A percentile compares a stretch with the other conserved stretches of the same genome.
These are phyloP conservation scores for Sebastes iracundus DNA, from an alignment of 2,797 vertebrate species.

Conservation along the genomic window DNA sequence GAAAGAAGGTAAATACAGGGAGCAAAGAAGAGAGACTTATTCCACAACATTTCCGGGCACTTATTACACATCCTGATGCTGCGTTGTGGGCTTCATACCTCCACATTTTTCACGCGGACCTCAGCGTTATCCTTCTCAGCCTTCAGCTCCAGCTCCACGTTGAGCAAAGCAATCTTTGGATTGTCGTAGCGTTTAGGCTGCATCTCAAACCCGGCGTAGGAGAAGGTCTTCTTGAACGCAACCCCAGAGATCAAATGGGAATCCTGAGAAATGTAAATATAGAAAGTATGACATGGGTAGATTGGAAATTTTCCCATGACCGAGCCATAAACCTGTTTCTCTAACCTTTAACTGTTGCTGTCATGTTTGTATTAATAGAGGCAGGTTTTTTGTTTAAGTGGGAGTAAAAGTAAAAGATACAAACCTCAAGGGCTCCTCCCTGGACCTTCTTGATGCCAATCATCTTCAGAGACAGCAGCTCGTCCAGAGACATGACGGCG, in stretches of 20 bases:
- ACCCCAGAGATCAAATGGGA: slow-evolving; percentile 94
- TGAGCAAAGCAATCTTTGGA: slow-evolving; percentile 92
- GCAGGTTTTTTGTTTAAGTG: background rate
- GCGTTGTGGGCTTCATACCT: slow-evolving; percentile 75
- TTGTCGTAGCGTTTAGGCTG: slow-evolving; percentile 93
- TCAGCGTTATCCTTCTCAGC: slow-evolving; percentile 98
- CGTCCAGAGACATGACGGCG: slow-evolving; percentile 93
- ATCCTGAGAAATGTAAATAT: slow-evolving; percentile 78
- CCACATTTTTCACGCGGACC: slow-evolving; percentile 90
- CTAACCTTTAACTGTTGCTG: background rate
- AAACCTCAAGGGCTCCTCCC: slow-evolving; percentile 93
- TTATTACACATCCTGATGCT: background rate
- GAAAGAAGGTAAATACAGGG: fast-evolving
- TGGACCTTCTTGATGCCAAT: slow-evolving; percentile 99
- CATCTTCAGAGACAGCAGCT: slow-evolving; percentile 96
- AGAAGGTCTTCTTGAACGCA: slow-evolving; percentile 99
- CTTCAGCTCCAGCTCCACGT: slow-evolving; percentile 96
- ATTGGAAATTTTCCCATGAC: background rate
- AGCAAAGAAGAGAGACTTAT: fast-evolving
- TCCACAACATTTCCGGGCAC: background rate
- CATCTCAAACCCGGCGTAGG: slow-evolving; percentile 98
- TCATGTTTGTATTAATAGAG: background rate
- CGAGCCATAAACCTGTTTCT: background rate
- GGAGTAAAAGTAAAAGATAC: slow-evolving; percentile 7
- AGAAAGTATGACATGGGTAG: background rate